Conservation (phyloP, 2,888 invertebrate genomes). For the Orchesella flavescens region DNA sequence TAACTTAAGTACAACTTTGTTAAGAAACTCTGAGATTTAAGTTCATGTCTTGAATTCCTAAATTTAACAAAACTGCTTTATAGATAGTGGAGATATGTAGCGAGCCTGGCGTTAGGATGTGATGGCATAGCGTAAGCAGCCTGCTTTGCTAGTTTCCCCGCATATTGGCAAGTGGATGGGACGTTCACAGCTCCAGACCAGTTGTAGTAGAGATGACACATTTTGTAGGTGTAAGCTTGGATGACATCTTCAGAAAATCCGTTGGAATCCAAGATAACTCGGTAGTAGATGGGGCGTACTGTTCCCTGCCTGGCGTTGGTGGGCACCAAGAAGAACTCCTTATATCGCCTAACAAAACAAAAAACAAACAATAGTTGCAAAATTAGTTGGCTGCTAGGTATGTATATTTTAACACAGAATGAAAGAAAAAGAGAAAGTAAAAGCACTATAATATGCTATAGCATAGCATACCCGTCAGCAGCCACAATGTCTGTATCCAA, state of each 20-base stretch:
- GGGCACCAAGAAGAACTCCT: slow-evolving; percentile 90
- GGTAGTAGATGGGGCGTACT: slow-evolving; percentile 94
- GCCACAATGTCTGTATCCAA: slow-evolving; percentile 80
- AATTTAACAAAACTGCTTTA: slow-evolving; percentile 2
- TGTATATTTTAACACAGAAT: not conserved
- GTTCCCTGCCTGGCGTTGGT: slow-evolving; percentile 91
- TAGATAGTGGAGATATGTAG: slow-evolving; percentile 24
- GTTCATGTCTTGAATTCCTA: not conserved
- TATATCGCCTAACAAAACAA: slow-evolving; percentile 82
- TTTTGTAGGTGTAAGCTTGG: slow-evolving; percentile 88
- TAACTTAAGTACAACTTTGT: too few species aligned
- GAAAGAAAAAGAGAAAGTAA: slow-evolving; percentile 1
- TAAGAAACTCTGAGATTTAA: not conserved
- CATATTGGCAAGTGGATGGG: slow-evolving; percentile 74
- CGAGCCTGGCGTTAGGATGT: not conserved
- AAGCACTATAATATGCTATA: not conserved
- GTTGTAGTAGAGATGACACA: slow-evolving; percentile 95
- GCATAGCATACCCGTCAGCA: slow-evolving; percentile 24
- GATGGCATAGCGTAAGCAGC: slow-evolving; percentile 2
- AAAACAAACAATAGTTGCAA: slow-evolving; percentile 77
- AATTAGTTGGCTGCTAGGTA: not conserved
- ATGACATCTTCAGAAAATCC: slow-evolving; percentile 85
- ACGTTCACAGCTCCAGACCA: slow-evolving; percentile 95
- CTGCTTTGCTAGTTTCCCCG: slow-evolving; percentile 77
- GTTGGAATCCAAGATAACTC: slow-evolving; percentile 82